Evolutionary conservation across 2,797 vertebrate genomes (phyloP).

Genomic region (Pachyuromys duprasi): DNA sequence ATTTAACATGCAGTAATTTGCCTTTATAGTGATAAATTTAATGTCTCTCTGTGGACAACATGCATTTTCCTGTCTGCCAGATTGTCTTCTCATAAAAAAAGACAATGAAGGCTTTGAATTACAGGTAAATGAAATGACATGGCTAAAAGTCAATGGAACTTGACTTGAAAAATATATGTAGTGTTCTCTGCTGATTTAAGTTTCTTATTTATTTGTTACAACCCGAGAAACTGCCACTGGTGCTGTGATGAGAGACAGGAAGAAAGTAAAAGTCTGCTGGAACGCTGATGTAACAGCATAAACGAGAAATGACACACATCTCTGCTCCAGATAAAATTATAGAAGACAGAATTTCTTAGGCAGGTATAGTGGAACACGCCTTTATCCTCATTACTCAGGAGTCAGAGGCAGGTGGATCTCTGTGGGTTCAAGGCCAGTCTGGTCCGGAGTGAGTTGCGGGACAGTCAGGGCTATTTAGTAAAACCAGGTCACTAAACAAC

Average conservation of each 20-base stretch:
- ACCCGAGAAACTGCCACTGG: background rate
- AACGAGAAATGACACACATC: background rate
- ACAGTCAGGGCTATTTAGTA: background rate
- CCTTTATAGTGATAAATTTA: constrained; percentile 58
- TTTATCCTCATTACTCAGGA: background rate
- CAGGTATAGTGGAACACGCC: background rate
- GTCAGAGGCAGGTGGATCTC: background rate
- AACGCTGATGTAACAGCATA: background rate
- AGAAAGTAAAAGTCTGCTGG: background rate
- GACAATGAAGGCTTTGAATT: constrained; percentile 48
- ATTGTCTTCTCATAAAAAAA: constrained; percentile 25
- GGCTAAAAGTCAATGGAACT: background rate
- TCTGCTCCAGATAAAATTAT: background rate
- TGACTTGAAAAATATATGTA: background rate
- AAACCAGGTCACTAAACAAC: background rate
- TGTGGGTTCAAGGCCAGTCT: background rate
- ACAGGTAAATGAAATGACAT: constrained; percentile 57
- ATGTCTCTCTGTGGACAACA: constrained; percentile 52
- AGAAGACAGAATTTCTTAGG: background rate
- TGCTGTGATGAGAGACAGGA: background rate
- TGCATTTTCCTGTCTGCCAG: constrained; percentile 54
- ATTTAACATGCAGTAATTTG: constrained; percentile 67
- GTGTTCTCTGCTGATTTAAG: background rate
- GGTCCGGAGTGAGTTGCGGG: background rate
- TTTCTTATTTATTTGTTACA: constrained; percentile 31